These are phyloP conservation scores for Mylabris sibirica DNA, from an alignment of 2,888 invertebrate species.

Conservation along the genomic window DNA sequence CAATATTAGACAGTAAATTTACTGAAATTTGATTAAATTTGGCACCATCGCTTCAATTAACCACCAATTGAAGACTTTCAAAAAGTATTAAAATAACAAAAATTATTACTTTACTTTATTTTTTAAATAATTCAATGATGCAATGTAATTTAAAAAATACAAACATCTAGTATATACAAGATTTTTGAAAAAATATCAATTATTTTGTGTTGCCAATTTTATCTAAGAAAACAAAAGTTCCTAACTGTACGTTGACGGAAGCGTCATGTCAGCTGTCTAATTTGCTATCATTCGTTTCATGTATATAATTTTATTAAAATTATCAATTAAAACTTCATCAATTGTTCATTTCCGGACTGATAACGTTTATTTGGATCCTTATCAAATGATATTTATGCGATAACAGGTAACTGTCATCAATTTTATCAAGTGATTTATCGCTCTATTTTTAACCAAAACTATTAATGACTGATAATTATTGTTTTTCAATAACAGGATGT, in stretches of 20 bases:
- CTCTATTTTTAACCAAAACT: not conserved
- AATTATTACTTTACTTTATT: too few relatives aligned
- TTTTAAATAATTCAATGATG: too few relatives aligned
- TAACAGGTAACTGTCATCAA: not conserved
- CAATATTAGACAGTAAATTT: too few relatives aligned
- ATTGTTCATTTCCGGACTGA: not conserved
- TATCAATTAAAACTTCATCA: not conserved
- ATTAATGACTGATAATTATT: not conserved
- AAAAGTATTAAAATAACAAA: too few relatives aligned
- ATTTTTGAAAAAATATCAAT: not conserved
- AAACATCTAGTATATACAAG: too few relatives aligned
- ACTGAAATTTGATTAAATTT: too few relatives aligned
- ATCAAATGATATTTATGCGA: not conserved
- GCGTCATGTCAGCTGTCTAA: not conserved
- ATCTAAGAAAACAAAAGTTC: not conserved
- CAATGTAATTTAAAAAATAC: too few relatives aligned
- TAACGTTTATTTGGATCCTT: not conserved
- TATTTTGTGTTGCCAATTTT: not conserved
- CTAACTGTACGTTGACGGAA: not conserved
- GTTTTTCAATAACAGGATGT: not conserved
- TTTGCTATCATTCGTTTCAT: not conserved
- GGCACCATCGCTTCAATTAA: too few relatives aligned
- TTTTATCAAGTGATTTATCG: not conserved
- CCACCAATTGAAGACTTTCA: too few relatives aligned
- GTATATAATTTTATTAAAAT: not conserved